phyloP scores from a whole-genome alignment of 1,140 invertebrate species.

The Drosophila bifasciata region DNA sequence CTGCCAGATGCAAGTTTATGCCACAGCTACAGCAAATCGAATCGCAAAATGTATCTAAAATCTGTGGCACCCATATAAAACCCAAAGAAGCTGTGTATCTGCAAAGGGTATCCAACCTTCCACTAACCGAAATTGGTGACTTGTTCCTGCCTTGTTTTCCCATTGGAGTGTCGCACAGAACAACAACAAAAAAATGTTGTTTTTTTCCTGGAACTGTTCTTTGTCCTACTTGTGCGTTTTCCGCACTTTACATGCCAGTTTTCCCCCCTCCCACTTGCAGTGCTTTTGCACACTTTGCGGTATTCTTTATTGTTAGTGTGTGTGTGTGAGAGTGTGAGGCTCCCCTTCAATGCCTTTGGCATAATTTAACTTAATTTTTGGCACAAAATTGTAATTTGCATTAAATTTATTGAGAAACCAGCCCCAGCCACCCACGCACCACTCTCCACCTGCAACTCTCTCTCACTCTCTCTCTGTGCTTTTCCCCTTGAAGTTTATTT shows the following conservation, averaged over 20 bases:
- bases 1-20: too few species aligned
- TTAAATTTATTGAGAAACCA: conserved; percentile 71
- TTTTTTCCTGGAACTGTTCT: conserved; percentile 33
- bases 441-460: too few species aligned
- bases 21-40: too few species aligned
- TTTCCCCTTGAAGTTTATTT: conserved; percentile 6
- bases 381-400: conserved; percentile 78
- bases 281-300: conserved; percentile 66
- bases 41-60: too few species aligned
- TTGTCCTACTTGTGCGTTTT: conserved; percentile 45
- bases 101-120: too few species aligned
- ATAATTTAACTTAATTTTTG: conserved; percentile 82
- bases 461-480: too few species aligned
- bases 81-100: too few species aligned
- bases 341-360: conserved; percentile 47
- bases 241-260: neutral
- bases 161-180: conserved; percentile 58
- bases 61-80: too few species aligned
- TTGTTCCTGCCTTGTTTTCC: conserved; percentile 43
- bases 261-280: conserved; percentile 36
- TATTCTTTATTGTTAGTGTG: conserved; percentile 55
- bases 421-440: neutral
- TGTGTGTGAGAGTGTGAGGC: neutral
- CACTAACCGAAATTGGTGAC: too few species aligned
- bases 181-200: conserved; percentile 50